These are phyloP conservation scores for Rhagologus leucostigma DNA, from an alignment of 2,113 vertebrate species.

Conservation along the genomic window DNA sequence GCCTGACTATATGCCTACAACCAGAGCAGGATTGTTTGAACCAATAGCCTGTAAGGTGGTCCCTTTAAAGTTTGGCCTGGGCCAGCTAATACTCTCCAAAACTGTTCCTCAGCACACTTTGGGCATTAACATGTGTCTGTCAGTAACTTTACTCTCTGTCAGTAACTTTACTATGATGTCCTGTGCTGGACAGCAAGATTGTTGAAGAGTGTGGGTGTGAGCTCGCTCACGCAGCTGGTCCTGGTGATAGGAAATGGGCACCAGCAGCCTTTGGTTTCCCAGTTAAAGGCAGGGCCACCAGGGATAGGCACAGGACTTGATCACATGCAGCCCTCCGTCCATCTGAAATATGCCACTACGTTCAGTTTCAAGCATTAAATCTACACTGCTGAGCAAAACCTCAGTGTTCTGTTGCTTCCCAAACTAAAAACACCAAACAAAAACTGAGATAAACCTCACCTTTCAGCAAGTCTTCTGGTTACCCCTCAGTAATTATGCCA, in stretches of 20 bases:
- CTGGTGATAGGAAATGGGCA: neutral
- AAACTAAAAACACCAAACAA: neutral
- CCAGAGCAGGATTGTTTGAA: neutral
- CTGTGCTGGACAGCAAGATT: neutral
- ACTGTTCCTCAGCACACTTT: neutral
- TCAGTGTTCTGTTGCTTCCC: neutral
- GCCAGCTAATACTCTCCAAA: neutral
- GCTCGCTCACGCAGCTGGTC: neutral
- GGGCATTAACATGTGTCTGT: neutral
- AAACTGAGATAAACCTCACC: neutral
- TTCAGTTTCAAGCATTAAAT: neutral
- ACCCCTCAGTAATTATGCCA: neutral
- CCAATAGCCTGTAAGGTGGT: neutral
- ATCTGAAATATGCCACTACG: neutral
- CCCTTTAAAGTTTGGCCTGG: neutral
- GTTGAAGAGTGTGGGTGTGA: neutral
- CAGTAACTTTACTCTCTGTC: neutral
- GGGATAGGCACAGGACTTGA: neutral
- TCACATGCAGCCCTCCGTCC: neutral
- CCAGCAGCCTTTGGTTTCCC: neutral
- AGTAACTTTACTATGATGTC: neutral
- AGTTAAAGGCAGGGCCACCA: neutral
- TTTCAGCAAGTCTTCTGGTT: fast-evolving
- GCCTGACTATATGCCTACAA: neutral
- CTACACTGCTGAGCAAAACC: neutral